Conservation (phyloP, 2,113 vertebrate genomes). For the Heterotilapia buettikoferi region DNA sequence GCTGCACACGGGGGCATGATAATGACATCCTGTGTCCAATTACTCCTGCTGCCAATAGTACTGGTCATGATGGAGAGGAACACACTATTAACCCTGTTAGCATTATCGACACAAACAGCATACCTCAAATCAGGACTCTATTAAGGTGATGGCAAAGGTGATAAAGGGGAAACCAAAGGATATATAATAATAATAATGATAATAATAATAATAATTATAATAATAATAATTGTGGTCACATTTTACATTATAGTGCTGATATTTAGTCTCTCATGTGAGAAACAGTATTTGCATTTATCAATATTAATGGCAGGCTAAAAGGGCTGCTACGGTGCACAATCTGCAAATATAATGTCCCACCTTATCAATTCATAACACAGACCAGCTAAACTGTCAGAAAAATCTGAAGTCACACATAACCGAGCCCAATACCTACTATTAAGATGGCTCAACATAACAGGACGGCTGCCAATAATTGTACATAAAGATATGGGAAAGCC, state of each 20-base stretch:
- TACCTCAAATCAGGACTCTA: constrained; percentile 29
- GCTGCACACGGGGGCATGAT: constrained; percentile 47
- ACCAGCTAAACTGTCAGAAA: constrained; percentile 68
- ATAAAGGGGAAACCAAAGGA: constrained; percentile 9
- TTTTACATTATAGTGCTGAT: background rate
- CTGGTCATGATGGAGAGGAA: constrained; percentile 64
- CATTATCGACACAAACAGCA: constrained; percentile 50
- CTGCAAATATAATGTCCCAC: constrained; percentile 65
- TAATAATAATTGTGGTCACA: background rate
- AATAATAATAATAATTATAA: background rate
- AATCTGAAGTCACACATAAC: constrained; percentile 72
- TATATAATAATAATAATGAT: background rate
- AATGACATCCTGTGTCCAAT: constrained; percentile 69
- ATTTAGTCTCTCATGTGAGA: constrained; percentile 20
- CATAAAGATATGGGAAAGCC: constrained; percentile 75
- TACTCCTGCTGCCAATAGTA: constrained; percentile 59
- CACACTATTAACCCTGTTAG: constrained; percentile 63
- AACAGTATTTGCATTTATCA: constrained; percentile 58
- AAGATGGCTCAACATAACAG: constrained; percentile 72
- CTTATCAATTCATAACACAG: constrained; percentile 72
- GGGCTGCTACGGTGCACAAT: constrained; percentile 40
- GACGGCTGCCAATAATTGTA: constrained; percentile 76
- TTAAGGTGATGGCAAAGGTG: constrained; percentile 20
- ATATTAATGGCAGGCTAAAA: constrained; percentile 65
- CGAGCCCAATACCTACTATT: constrained; percentile 65